Base-by-base conservation (phyloP, 2,888 invertebrate species). In the Hirtodrosophila confusa region DNA sequence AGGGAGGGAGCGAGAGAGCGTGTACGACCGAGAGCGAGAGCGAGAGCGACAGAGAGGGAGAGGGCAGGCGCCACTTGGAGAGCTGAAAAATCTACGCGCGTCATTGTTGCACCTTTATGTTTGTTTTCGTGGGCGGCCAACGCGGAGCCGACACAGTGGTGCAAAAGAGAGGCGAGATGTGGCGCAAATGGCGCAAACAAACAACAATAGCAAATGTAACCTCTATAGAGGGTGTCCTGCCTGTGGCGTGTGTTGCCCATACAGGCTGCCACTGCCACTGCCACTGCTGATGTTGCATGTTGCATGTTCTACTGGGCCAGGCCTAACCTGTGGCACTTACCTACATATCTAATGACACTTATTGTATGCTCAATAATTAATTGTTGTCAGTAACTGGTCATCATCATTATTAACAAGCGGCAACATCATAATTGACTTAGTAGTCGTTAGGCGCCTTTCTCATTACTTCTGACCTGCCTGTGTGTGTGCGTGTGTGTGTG, bases 51-150 rank as follows among this genome's bases (percentile, higher is more conserved):
- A 17, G 44, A 24, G 17, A 9, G 35, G 4, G 39, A 29, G 48
- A 24, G 33, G 23, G 60, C 43, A 49, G 53, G 10, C 50, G 49
- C 35, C 27, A 27, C 27, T 27, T 27, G 37, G 67, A 67, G 70
- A 69, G 66, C 53, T 54, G 62, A 71, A 75, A 63, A 67, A 73
- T 68, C 77, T 80, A 83, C 83, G 80, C 88, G 83, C 83, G 86
- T 86, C 86, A 88, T 86, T 88, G 86, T 86, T 88, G 86, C 88
- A 85, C 84, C 84, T 85, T 85, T 80, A 88, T 84, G 88, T 88
- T 88, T 84, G 84, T 86, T 84, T 86, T 84, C 88, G 84, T 84
- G 88, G 84, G 88, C 79, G 88, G 84, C 80, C 66, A 64, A 66
- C 29, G 60, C 44, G 33, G 27, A 37, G 29, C 24, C 10, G 41